These are phyloP conservation scores for Nymphalis polychloros DNA, from an alignment of 2,888 invertebrate species.

Conservation along the genomic window DNA sequence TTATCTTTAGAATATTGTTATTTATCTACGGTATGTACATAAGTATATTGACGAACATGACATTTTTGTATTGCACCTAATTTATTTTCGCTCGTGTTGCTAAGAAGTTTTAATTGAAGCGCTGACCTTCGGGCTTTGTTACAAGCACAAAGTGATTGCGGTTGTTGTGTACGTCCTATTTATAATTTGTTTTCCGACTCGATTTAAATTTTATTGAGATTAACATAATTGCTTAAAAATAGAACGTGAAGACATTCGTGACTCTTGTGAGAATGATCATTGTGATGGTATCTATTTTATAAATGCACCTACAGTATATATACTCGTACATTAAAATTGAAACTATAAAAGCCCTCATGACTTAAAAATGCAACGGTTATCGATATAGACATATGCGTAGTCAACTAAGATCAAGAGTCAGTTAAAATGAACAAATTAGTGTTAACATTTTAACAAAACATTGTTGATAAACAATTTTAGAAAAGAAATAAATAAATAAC, in stretches of 20 bases:
- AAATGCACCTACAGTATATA: too few relatives aligned
- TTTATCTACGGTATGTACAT: conserved; percentile 7
- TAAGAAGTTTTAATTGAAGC: conserved; percentile 28
- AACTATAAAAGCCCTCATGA: too few relatives aligned
- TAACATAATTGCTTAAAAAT: neutral
- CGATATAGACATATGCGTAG: too few relatives aligned
- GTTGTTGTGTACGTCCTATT: conserved; percentile 21
- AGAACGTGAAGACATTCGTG: neutral
- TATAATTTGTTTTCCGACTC: conserved; percentile 19
- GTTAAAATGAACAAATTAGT: too few relatives aligned
- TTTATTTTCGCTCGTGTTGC: conserved; percentile 24
- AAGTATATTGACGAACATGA: conserved; percentile 5
- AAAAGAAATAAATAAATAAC: too few relatives aligned
- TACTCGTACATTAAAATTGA: too few relatives aligned
- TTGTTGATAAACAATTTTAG: too few relatives aligned
- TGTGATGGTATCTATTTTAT: too few relatives aligned
- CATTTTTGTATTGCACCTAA: conserved; percentile 21
- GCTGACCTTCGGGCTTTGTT: conserved; percentile 30
- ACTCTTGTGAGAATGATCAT: neutral
- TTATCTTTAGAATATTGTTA: conserved; percentile 19
- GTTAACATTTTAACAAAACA: too few relatives aligned
- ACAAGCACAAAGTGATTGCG: conserved; percentile 29
- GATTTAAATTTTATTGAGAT: conserved; percentile 10
- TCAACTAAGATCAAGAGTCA: too few relatives aligned
- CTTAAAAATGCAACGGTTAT: too few relatives aligned